Base-by-base conservation (phyloP, 2,888 invertebrate genomes). In the Acleris emargana region DNA sequence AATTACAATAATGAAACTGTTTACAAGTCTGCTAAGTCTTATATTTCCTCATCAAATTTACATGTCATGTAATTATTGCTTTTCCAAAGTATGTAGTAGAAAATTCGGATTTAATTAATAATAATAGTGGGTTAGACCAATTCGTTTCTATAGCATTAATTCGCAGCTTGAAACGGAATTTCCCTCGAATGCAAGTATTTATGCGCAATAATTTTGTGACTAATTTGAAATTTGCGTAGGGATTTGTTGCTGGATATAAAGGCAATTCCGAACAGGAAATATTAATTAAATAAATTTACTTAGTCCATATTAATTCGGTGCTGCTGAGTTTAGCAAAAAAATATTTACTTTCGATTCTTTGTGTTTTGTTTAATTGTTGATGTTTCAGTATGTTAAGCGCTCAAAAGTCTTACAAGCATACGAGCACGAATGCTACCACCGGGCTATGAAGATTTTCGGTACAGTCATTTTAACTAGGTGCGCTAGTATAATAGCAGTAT, bases 201-300 rank as follows among this genome's bases (percentile, higher is more conserved):
- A 20, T 45, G 32, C 43, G 32, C n/a, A 16, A 58, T 38, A 13
- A n/a, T 58, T 22, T 17, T 17, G 47, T 22, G 52, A 58, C 47
- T 52, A 58, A 64, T 53, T 58, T 47, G 9, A 38, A 57, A 58
- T 51, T 57, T 62, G 42, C 38, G 42, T 53, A 13, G 13, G 13
- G 3, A 13, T 17, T 32, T 18, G 18, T 32, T 7, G 32, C 53
- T 17, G 13, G 32, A 13, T 38, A n/a, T 22, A 38, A 13, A 20
- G n/a, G 38, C 5, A 22, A 9, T 58, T 57, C 43, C 13, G n/a
- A 62, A 51, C 20, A 32, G 45, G 20, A 62, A 55, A n/a, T 5
- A 20, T 42, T 25, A 1, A 57, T 62, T 51, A 18, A 11, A 16
- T 57, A 11, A 2, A 13, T 18, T 16, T 11, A 3, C 13, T 20